Base-by-base conservation (phyloP, 2,113 vertebrate genomes). In the Muscicapa adusta region DNA sequence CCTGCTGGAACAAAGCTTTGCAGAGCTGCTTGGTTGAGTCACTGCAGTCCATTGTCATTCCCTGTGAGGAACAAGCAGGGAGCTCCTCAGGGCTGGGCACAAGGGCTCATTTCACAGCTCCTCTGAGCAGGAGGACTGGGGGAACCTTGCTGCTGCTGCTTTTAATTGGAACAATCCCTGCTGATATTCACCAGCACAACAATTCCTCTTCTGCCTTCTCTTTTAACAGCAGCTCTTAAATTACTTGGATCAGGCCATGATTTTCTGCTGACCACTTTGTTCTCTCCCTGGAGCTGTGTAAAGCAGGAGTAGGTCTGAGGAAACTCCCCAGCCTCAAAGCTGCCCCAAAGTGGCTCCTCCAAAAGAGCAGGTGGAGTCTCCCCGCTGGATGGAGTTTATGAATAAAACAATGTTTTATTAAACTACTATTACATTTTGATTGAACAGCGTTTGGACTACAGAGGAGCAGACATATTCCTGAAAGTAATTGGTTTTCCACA, bases 401-500 rank as follows among this genome's bases (percentile, higher is more conserved):
- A 97, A 97, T 96, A 97, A 97, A 98, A 96, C 96, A 97, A 94
- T 97, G 89, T 96, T 98, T 98, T 97, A 98, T 97, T 97, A 97
- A 97, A 95, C 86, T 53, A 88, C 97, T 95, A 82, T 95, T 96
- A 93, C 96, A 88, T 93, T 97, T 97, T 93, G 97, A 96, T 97
- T 96, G 96, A 98, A 95, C 79, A 82, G 96, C 65, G 54, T 94
- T 97, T 93, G 93, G 97, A 83, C 96, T 97, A 91, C 95, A 94
- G 36, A 92, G 96, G 65, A 97, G 74, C 93, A 97, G 96, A 95
- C 96, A 97, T 85, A 97, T 96, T 96, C 97, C 97, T 97, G 97
- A 82, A 98, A 98, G 97, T 98, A 98, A 98, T 98, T 98, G 97
- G 97, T 98, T 98, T 98, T 97, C 98, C 98, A 98, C 98, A 98